phyloP scores from a whole-genome alignment of 2,888 invertebrate species.

The Agonopterix heracliana region DNA sequence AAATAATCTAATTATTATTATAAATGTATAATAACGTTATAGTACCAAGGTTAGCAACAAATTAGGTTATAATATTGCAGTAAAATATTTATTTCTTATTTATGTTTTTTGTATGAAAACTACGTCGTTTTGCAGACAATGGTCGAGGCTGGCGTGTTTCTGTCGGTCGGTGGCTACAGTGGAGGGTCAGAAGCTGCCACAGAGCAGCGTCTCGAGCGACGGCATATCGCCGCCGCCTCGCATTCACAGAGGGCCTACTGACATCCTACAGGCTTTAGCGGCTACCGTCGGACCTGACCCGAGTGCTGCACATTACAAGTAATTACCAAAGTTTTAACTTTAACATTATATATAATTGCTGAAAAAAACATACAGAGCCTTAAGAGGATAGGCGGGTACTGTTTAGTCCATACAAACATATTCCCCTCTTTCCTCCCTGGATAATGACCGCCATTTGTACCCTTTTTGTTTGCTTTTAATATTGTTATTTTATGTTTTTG shows the following conservation, averaged over 20 bases:
- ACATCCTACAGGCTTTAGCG: slow-evolving; percentile 87
- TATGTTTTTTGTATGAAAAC: no score
- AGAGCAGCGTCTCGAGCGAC: slow-evolving; percentile 43
- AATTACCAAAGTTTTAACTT: slow-evolving; percentile 17
- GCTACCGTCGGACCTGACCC: slow-evolving; percentile 86
- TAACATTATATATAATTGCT: no score
- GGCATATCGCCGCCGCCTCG: slow-evolving; percentile 78
- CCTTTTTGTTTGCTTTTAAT: no score
- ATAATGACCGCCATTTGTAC: no score
- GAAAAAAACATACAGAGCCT: no score
- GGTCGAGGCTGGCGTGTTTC: slow-evolving; percentile 46
- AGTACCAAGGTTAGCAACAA: slow-evolving; percentile 32
- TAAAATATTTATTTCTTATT: neutral
- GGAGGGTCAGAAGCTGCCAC: slow-evolving; percentile 59
- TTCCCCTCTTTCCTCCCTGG: no score
- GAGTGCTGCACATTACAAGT: slow-evolving; percentile 91
- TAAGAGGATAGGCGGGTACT: no score
- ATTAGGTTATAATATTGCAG: neutral
- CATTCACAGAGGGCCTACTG: slow-evolving; percentile 86
- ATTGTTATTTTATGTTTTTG: no score
- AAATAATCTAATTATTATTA: no score
- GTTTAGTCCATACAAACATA: no score
- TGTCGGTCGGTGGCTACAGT: slow-evolving; percentile 49
- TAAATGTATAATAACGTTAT: slow-evolving; percentile 46
- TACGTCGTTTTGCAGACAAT: slow-evolving; percentile 38